Base-by-base conservation (phyloP, 37 sponge, comb jelly and placozoan genomes). In the Bolinopsis microptera region DNA sequence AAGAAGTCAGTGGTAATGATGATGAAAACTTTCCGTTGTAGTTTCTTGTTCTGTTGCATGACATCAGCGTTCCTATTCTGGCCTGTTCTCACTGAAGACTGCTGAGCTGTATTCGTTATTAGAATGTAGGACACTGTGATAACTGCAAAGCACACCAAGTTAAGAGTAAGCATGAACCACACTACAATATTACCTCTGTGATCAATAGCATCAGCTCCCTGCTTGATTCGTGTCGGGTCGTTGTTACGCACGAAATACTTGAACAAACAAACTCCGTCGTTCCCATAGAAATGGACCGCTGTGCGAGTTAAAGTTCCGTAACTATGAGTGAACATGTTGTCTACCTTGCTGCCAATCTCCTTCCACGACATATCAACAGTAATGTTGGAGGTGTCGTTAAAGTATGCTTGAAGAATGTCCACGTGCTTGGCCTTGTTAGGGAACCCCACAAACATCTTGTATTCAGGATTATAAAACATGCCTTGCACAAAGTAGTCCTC, bases 401-500 rank as follows among this genome's bases (percentile, higher is more conserved):
- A 48, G 61, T 48, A 48, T 13, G 61, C 13, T 48, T 48, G 61
- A 13, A 48, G 61, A 13, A 48, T 48, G 5, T 48, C 61, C 61
- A 48, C 61, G 61, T 48, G 61, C 13, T 48, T 48, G 5, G 61
- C 61, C 13, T 48, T 48, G 61, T 48, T 48, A 5, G 61, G 61
- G 13, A 48, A 48, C 13, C 61, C 61, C 13, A 48, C 61, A 48
- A 48, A 48, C 13, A 48, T 13, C 13, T 48, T 48, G 61, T 48
- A 48, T 48, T 5, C 13, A 18, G 61, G 75, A 28, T 72, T 3
- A 28, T 72, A 72, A n/a, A 30, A 72, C 26, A 72, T 8, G 3
- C 75, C 75, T n/a, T 72, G 26, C 26, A 72, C 75, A 21, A 72
- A 72, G 75, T 72, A 72, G 18, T 72, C 75, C 18, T 72, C 61